phyloP scores from a whole-genome alignment of 2,113 vertebrate species.

The Seriola quinqueradiata region DNA sequence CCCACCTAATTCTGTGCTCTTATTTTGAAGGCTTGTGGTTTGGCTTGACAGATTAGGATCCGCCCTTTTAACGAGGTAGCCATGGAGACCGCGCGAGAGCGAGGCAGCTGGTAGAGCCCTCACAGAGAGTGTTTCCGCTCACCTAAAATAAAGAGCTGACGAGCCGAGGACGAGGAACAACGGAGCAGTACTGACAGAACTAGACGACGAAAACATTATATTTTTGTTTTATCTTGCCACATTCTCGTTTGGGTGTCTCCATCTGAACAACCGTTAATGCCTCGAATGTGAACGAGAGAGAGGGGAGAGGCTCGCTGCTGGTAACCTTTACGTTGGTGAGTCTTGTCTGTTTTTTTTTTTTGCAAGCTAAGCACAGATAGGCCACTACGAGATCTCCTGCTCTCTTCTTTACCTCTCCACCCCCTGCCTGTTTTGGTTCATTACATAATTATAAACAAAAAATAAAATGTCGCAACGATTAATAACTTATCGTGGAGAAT shows the following conservation, averaged over 20 bases:
- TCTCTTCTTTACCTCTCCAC: neutral
- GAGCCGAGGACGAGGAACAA: constrained; percentile 52
- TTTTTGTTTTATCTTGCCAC: constrained; percentile 11
- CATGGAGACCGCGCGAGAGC: constrained; percentile 83
- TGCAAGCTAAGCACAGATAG: constrained; percentile 70
- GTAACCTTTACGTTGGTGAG: constrained; percentile 82
- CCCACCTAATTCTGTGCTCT: constrained; percentile 28
- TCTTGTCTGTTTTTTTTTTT: constrained; percentile 48
- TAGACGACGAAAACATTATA: constrained; percentile 33
- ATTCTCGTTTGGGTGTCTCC: constrained; percentile 30
- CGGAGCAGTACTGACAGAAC: constrained; percentile 14
- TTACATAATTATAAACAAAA: neutral
- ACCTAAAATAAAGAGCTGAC: constrained; percentile 67
- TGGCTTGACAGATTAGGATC: constrained; percentile 41
- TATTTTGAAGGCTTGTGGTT: constrained; percentile 60
- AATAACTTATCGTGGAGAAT: neutral
- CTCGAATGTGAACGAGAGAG: constrained; percentile 75
- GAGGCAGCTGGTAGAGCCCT: constrained; percentile 76
- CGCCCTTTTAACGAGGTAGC: constrained; percentile 74
- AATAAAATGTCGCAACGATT: neutral
- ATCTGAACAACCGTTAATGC: constrained; percentile 64
- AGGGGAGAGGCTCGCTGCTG: constrained; percentile 75
- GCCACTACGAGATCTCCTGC: constrained; percentile 50
- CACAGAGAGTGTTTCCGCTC: constrained; percentile 75
- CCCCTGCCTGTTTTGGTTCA: neutral